These are phyloP conservation scores for Maniola jurtina DNA, from an alignment of 1,140 invertebrate genomes.

Conservation along the genomic window DNA sequence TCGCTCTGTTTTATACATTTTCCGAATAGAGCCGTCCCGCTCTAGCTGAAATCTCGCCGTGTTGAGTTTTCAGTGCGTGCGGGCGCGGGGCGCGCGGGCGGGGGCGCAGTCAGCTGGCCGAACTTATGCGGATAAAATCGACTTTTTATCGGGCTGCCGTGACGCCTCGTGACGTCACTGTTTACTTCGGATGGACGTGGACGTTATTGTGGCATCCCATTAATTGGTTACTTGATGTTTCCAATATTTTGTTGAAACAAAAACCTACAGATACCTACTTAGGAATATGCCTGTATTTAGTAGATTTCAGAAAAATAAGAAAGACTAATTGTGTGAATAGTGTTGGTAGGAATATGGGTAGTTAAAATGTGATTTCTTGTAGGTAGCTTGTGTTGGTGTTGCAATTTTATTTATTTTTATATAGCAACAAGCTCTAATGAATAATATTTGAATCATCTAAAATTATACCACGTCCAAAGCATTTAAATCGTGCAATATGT, in stretches of 20 bases:
- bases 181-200: conserved; percentile 66
- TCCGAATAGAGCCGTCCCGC: conserved; percentile 37
- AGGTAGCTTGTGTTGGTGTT: no score
- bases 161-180: conserved; percentile 76
- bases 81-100: conserved; percentile 53
- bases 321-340: no score
- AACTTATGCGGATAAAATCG: conserved; percentile 77
- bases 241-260: no score
- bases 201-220: conserved; percentile 36
- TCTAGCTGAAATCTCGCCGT: conserved; percentile 65
- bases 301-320: no score
- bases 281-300: no score
- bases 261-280: no score
- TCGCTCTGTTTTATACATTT: conserved; percentile 39
- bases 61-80: conserved; percentile 66
- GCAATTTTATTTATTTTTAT: no score
- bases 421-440: not conserved
- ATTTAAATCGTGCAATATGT: conserved; percentile 67
- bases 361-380: no score
- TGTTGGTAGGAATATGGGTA: no score
- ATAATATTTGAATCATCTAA: conserved; percentile 16
- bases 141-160: conserved; percentile 75
- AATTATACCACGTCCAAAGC: conserved; percentile 35
- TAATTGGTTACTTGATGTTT: not conserved
- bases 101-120: conserved; percentile 73